These are phyloP conservation scores for Apoda limacodes DNA, from an alignment of 2,888 invertebrate species.

Conservation along the genomic window DNA sequence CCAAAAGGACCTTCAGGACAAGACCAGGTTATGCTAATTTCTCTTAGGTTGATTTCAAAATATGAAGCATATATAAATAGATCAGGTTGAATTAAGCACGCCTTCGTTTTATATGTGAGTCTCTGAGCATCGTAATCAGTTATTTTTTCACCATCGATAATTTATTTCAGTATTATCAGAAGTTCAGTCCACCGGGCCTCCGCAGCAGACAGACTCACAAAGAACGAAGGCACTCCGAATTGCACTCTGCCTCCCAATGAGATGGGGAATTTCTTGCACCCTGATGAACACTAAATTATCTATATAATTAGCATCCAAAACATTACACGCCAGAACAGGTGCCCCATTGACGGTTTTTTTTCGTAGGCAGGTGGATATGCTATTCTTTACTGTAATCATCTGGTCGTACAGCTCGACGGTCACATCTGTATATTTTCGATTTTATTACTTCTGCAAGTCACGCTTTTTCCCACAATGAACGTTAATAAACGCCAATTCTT, in stretches of 20 bases:
- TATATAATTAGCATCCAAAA: slow-evolving; percentile 15
- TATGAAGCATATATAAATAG: slow-evolving; percentile 12
- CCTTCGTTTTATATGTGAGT: slow-evolving; percentile 7
- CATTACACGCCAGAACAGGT: slow-evolving; percentile 14
- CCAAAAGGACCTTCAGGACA: slow-evolving; percentile 18
- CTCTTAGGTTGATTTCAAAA: slow-evolving; percentile 10
- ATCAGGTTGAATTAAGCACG: slow-evolving; percentile 12
- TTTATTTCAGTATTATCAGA: slow-evolving; percentile 17
- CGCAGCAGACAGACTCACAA: too few species aligned
- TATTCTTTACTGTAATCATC: slow-evolving; percentile 11
- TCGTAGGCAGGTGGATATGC: slow-evolving; percentile 18
- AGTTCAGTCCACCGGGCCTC: slow-evolving; percentile 10
- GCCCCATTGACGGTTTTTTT: slow-evolving; percentile 17
- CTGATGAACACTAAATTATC: slow-evolving; percentile 15
- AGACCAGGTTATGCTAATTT: slow-evolving; percentile 12
- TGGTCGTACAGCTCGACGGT: slow-evolving; percentile 18
- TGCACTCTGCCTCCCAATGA: too few species aligned
- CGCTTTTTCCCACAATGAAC: slow-evolving; percentile 15
- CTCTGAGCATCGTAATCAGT: too few species aligned
- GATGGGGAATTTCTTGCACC: slow-evolving; percentile 19
- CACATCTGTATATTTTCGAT: slow-evolving; percentile 17
- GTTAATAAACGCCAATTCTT: slow-evolving; percentile 18
- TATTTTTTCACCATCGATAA: slow-evolving; percentile 15
- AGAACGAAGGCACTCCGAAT: slow-evolving; percentile 12
- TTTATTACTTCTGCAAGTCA: slow-evolving; percentile 15